Base-by-base conservation (phyloP, 1,140 invertebrate species). In the Drosophila burlai region DNA sequence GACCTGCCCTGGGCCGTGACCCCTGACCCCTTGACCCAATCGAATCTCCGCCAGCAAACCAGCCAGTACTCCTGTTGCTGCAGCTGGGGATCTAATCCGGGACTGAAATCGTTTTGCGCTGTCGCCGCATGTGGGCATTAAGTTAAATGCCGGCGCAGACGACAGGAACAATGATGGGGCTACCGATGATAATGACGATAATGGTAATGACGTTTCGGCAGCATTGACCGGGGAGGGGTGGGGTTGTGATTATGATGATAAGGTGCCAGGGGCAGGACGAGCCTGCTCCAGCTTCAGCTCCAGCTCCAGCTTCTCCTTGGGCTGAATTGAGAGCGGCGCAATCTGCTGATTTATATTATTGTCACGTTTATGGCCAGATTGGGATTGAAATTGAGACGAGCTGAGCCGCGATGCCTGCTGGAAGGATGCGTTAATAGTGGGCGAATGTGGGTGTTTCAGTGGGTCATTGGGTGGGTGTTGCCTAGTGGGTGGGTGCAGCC, bases 281-380 rank as follows among this genome's bases (percentile, higher is more conserved):
- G 11, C 58, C 46, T 59, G 61, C 40, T 42, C 4, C 16, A 21
- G 16, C 18, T 34, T 0, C 8, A 26, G 10, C 34, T 36, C 5
- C 62, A 26, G 46, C 21, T 47, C 0, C 7, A 47, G 21, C 46
- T 47, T 16, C 46, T 49, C 47, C 47, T 29, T 15, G 15, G 24
- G 47, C 47, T 49, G 47, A 49, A 42, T 63, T 43, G 61, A 64
- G 34, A 38, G 61, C 73, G 52, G 46, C 64, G 46, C 71, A 86
- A 86, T 76, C 83, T 80, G 64, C 71, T 80, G 83, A 83, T 86
- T 86, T 83, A 80, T 86, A 86, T 83, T 87, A 86, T 86, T 86
- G 83, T 86, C 83, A 86, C 83, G 83, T 87, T 86, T 83, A 73
- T 68, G 83, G 63, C 47, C 66, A 87, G 83, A 83, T 86, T 87